Conservation (phyloP, 2,797 vertebrate genomes). For the Ispidina picta region DNA sequence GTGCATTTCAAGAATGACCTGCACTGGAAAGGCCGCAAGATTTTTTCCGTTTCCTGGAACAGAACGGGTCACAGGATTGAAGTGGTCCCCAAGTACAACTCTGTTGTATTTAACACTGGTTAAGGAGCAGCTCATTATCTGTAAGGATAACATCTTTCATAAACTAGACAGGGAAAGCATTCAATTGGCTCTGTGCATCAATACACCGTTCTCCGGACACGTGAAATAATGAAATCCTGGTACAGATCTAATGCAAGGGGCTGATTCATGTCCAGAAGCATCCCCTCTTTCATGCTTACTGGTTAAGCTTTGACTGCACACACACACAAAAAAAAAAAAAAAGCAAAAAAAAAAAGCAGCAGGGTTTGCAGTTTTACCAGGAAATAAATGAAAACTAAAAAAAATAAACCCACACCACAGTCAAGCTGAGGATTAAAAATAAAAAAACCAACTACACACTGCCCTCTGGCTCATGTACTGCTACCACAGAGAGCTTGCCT, state of each 20-base stretch:
- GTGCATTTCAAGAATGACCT: constrained; percentile 2
- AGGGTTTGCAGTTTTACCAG: constrained; percentile 50
- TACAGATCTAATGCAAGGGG: not conserved
- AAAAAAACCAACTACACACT: constrained; percentile 54
- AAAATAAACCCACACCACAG: constrained; percentile 31
- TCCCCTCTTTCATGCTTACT: constrained; percentile 4
- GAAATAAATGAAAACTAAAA: constrained; percentile 62
- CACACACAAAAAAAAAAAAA: not conserved
- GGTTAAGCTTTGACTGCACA: not conserved
- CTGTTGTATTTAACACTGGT: not conserved
- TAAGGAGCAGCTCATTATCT: constrained; percentile 25
- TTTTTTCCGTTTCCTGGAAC: constrained; percentile 37
- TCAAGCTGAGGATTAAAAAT: constrained; percentile 45
- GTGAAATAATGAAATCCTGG: constrained; percentile 18
- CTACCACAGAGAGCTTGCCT: constrained; percentile 42
- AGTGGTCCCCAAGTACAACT: not conserved
- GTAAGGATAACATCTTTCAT: not conserved
- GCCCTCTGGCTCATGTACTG: constrained; percentile 59
- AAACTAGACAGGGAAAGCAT: not conserved
- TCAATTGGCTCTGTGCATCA: not conserved
- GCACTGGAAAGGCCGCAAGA: not conserved
- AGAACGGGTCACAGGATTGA: constrained; percentile 13
- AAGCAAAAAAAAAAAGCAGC: not conserved
- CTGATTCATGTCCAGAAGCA: constrained; percentile 20
- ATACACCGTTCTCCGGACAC: not conserved